These are phyloP conservation scores for Caligus rogercresseyi DNA, from an alignment of 1,140 invertebrate species.

Conservation along the genomic window DNA sequence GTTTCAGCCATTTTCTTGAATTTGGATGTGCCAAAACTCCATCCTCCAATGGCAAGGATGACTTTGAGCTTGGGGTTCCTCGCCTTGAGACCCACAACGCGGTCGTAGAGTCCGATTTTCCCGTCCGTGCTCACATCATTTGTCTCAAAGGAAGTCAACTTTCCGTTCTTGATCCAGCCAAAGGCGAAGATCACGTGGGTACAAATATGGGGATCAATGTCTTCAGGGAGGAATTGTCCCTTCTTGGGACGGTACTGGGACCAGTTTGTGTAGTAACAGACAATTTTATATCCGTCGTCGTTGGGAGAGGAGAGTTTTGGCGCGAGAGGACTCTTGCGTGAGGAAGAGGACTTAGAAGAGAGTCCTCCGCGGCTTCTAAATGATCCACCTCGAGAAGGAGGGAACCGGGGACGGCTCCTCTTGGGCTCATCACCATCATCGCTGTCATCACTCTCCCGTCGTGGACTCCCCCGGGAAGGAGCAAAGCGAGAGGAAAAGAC, in stretches of 20 bases:
- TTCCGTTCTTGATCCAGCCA: constrained; percentile 88
- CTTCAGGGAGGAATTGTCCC: constrained; percentile 82
- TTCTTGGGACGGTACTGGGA: constrained; percentile 81
- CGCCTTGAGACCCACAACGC: constrained; percentile 61
- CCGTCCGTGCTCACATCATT: constrained; percentile 84
- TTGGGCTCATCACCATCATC: background rate
- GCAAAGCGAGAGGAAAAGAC: constrained; percentile 3
- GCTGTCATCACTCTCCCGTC: background rate
- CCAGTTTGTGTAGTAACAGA: constrained; percentile 96
- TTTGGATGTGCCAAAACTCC: constrained; percentile 87
- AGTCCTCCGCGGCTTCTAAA: background rate
- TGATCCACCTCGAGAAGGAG: background rate
- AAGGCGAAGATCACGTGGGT: constrained; percentile 92
- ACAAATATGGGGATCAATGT: constrained; percentile 83
- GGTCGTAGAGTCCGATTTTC: constrained; percentile 70
- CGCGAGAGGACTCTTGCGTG: background rate
- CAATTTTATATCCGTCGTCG: constrained; percentile 38
- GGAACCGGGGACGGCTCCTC: background rate
- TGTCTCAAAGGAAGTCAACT: constrained; percentile 70
- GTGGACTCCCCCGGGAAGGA: constrained; percentile 1
- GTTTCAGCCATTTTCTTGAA: constrained; percentile 80
- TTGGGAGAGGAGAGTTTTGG: background rate
- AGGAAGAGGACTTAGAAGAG: background rate
- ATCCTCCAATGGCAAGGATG: constrained; percentile 72
- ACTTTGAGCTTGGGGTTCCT: constrained; percentile 74